Evolutionary conservation across 2,888 invertebrate genomes (phyloP).

Genomic region (Sycophila texana): DNA sequence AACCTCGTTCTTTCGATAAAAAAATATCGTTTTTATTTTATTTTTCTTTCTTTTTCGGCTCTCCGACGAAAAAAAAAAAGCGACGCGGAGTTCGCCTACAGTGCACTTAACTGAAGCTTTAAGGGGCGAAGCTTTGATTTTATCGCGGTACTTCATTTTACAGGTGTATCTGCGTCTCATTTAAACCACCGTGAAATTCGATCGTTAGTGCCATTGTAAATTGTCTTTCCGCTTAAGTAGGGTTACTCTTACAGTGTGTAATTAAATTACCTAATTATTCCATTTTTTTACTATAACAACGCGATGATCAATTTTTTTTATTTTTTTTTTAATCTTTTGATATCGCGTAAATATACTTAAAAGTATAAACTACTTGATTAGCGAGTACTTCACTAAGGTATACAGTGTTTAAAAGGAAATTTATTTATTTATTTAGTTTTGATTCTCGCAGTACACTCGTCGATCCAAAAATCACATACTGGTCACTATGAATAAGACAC

Average conservation of each 20-base stretch:
- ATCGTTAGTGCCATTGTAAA: conserved; percentile 42
- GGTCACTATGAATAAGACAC: conserved; percentile 17
- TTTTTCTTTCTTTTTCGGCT: conserved; percentile 9
- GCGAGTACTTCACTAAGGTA: too few species aligned
- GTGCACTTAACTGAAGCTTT: too few species aligned
- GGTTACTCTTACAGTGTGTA: too few species aligned
- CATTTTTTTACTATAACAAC: too few species aligned
- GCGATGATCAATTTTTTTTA: too few species aligned
- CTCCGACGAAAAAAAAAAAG: conserved; percentile 12
- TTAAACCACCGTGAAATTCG: conserved; percentile 9
- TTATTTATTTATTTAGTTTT: conserved; percentile 16
- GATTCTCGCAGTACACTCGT: conserved; percentile 42
- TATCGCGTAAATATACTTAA: too few species aligned
- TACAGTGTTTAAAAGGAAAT: too few species aligned
- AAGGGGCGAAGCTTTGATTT: conserved; percentile 22
- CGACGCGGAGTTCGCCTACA: neutral
- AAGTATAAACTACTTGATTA: too few species aligned
- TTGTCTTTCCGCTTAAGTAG: neutral
- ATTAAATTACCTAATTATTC: too few species aligned
- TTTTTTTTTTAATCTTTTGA: too few species aligned
- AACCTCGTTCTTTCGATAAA: conserved; percentile 5
- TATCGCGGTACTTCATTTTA: neutral
- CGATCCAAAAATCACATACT: conserved; percentile 49
- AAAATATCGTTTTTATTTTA: conserved; percentile 21
- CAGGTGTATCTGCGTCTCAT: neutral